Percentiles rank a stretch among this genome's conserved stretches.
Evolutionary conservation across 2,888 invertebrate genomes (phyloP).

Genomic region (Colletes collaris): DNA sequence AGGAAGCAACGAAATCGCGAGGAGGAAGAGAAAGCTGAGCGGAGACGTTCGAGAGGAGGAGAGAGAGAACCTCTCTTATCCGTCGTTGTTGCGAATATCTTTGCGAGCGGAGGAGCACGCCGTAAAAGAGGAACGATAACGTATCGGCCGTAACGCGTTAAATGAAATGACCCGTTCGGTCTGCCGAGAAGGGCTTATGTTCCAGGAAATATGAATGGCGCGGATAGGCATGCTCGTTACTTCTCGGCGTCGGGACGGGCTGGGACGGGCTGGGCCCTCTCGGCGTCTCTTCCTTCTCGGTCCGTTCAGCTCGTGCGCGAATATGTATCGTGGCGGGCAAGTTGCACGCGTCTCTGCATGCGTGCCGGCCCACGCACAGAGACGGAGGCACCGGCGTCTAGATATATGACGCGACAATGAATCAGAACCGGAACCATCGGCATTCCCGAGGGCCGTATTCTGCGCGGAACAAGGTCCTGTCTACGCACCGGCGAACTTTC

Average conservation of each 20-base stretch:
- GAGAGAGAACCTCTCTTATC: not conserved
- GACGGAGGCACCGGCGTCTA: slow-evolving; percentile 74
- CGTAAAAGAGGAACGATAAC: slow-evolving; percentile 55
- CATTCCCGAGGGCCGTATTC: slow-evolving; percentile 74
- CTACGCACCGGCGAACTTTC: slow-evolving; percentile 1
- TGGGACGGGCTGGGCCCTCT: too few species aligned
- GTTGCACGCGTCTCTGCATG: slow-evolving; percentile 47
- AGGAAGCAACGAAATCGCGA: not conserved
- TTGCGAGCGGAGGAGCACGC: not conserved
- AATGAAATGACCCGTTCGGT: slow-evolving; percentile 57
- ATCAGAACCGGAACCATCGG: slow-evolving; percentile 80
- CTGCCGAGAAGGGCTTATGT: slow-evolving; percentile 34
- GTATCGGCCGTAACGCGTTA: slow-evolving; percentile 67
- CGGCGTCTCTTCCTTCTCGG: slow-evolving; percentile 5
- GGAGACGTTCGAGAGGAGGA: not conserved
- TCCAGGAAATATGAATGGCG: slow-evolving; percentile 69
- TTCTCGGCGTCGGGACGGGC: slow-evolving; percentile 10
- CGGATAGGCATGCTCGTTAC: slow-evolving; percentile 54
- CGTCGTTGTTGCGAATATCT: not conserved
- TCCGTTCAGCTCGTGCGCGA: not conserved
- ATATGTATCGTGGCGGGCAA: slow-evolving; percentile 37
- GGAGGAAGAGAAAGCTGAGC: slow-evolving; percentile 12
- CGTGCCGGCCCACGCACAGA: slow-evolving; percentile 57
- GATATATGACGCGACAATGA: slow-evolving; percentile 77
- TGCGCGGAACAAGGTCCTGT: slow-evolving; percentile 49